phyloP scores from a whole-genome alignment of 2,113 vertebrate species.

The Argyrosomus japonicus region DNA sequence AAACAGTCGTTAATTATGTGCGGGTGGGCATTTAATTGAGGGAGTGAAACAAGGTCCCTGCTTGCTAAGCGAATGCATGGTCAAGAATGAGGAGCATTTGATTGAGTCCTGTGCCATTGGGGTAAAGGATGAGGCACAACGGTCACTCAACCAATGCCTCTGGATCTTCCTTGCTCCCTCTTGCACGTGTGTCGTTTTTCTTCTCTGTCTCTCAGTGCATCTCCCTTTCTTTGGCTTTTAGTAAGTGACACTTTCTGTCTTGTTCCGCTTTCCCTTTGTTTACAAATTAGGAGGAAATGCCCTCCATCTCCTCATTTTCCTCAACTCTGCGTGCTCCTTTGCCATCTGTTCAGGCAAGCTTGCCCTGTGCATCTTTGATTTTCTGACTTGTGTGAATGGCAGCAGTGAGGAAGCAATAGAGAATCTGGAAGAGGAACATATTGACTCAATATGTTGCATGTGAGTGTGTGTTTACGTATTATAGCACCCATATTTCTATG shows the following conservation, averaged over 20 bases:
- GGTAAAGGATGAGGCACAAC: slow-evolving; percentile 69
- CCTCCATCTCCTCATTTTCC: slow-evolving; percentile 31
- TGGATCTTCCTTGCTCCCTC: slow-evolving; percentile 30
- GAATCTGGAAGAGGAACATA: slow-evolving; percentile 30
- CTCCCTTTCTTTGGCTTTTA: slow-evolving; percentile 29
- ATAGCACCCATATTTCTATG: slow-evolving; percentile 7
- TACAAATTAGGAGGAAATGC: slow-evolving; percentile 48
- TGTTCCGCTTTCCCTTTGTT: slow-evolving; percentile 36
- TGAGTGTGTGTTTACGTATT: slow-evolving; percentile 25
- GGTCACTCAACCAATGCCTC: slow-evolving; percentile 61
- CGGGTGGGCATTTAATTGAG: slow-evolving; percentile 83
- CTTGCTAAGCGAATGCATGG: slow-evolving; percentile 68
- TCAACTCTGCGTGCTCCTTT: slow-evolving; percentile 34
- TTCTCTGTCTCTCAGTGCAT: background rate
- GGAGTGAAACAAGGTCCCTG: slow-evolving; percentile 75
- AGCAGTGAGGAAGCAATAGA: slow-evolving; percentile 22
- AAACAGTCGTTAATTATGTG: slow-evolving; percentile 87
- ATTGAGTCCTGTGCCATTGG: slow-evolving; percentile 75
- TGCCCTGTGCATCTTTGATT: slow-evolving; percentile 38
- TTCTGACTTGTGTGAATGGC: slow-evolving; percentile 38
- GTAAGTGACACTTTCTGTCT: slow-evolving; percentile 28
- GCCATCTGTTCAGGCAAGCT: slow-evolving; percentile 27
- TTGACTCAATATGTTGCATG: slow-evolving; percentile 33
- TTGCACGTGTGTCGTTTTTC: slow-evolving; percentile 6
- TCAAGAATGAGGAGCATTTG: slow-evolving; percentile 76